These are phyloP conservation scores for Shinisaurus crocodilurus DNA, from an alignment of 2,113 vertebrate genomes.

Conservation along the genomic window DNA sequence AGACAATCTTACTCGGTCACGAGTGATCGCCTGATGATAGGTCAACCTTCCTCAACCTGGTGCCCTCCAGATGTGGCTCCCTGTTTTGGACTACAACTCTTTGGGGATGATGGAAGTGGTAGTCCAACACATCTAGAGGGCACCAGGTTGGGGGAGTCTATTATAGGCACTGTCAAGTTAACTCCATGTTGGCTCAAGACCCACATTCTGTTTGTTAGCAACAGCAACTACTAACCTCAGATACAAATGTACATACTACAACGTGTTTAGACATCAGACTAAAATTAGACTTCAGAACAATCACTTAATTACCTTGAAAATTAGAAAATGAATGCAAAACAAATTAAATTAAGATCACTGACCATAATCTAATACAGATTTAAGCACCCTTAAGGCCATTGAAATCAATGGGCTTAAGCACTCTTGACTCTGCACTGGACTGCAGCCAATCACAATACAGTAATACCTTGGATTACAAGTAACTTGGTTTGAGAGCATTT, in stretches of 20 bases:
- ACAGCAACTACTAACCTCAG: neutral
- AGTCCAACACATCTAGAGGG: neutral
- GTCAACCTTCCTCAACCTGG: neutral
- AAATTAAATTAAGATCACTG: neutral
- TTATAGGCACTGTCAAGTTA: neutral
- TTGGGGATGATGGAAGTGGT: neutral
- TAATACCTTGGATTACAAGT: too few species aligned
- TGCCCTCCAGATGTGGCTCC: neutral
- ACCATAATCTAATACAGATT: neutral
- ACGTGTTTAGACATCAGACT: neutral
- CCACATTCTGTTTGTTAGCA: neutral
- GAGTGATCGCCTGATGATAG: too few species aligned
- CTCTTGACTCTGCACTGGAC: neutral
- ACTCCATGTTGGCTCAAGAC: neutral
- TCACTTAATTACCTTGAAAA: neutral
- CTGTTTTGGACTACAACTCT: neutral
- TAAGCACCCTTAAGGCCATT: neutral
- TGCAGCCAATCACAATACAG: neutral
- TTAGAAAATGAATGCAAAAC: neutral
- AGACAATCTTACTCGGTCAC: too few species aligned
- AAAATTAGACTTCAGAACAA: neutral
- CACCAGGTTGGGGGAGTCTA: too few species aligned
- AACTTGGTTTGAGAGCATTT: too few species aligned
- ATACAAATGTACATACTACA: neutral
- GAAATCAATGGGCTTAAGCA: neutral